Evolutionary conservation across 2,888 invertebrate genomes (phyloP), one percentile per base, ranked within the genome.

Genomic region (Scaptomyza tumidula): DNA sequence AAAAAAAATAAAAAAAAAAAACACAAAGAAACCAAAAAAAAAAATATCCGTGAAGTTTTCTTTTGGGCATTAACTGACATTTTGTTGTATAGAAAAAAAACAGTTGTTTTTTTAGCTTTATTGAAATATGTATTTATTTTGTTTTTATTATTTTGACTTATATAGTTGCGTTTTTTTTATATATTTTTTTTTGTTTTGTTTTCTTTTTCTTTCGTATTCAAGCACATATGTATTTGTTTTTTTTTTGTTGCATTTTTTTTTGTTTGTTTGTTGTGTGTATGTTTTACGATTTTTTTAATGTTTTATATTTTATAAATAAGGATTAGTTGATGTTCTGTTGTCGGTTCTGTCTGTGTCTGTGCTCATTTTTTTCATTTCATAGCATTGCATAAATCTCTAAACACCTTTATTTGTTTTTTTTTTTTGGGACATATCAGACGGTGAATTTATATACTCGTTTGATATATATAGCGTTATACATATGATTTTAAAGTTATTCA

Each of bases 61-160:
- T 39, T 50, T 29, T 5, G 49, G 35, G 14, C 1, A 13, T 27
- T 46, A n/a, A 24, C 24, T 3, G 45, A 14, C 9, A 31, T n/a
- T 19, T 11, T 7, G 4, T 6, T 46, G 16, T 24, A 24, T 24
- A 24, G 24, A 24, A 24, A 63, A 63, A 62, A 68, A 49, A 37
- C 71, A 3, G 0, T 39, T 63, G 61, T 66, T 53, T n/a, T 24
- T 67, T 78, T 78, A 79, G 70, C 73, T 88, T 89, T 89, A 86
- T 88, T 86, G 86, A 86, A 86, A 88, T 86, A 86, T 87, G 90
- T 84, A 88, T 87, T 88, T 88, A 80, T 86, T 81, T 63, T 86
- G 79, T 75, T 75, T 86, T 75, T 74, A 77, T 78, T 82, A 79
- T 84, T 84, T 88, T 89, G 85, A 88, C 88, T 89, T 90, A 86